A percentile compares a stretch with the other conserved stretches of the same genome.
These are phyloP conservation scores for Vulpes ferrilata DNA, from an alignment of 2,113 vertebrate genomes.

Conservation along the genomic window DNA sequence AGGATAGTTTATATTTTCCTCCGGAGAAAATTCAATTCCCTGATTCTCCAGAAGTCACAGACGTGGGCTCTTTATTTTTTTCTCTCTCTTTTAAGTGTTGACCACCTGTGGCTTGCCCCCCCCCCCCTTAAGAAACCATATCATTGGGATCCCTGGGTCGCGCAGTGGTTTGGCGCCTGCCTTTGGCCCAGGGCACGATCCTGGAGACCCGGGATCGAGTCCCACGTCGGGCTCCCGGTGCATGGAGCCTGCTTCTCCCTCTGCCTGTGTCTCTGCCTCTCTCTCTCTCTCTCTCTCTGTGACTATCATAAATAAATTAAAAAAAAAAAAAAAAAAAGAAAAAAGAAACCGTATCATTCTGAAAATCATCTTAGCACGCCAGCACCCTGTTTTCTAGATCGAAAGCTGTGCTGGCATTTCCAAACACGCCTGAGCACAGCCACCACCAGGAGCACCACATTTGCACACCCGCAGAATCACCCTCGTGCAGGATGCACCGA, in stretches of 20 bases:
- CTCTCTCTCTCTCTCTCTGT: no score
- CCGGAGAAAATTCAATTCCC: background rate
- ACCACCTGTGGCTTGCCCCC: background rate
- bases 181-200: no score
- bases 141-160: background rate
- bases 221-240: no score
- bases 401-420: background rate
- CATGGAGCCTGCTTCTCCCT: no score
- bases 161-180: no score
- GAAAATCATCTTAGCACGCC: background rate
- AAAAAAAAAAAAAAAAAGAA: no score
- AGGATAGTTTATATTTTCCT: background rate
- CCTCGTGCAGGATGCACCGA: background rate
- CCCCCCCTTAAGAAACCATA: background rate
- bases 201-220: no score
- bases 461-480: background rate
- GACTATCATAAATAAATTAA: no score
- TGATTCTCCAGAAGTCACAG: background rate
- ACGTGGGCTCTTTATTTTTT: background rate
- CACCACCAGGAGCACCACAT: background rate
- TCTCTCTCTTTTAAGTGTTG: background rate
- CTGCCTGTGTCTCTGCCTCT: no score
- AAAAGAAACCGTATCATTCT: background rate
- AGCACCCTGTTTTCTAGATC: background rate
- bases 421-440: background rate